These are phyloP conservation scores for Dastarcus helophoroides DNA, from an alignment of 2,888 invertebrate genomes.

Conservation along the genomic window DNA sequence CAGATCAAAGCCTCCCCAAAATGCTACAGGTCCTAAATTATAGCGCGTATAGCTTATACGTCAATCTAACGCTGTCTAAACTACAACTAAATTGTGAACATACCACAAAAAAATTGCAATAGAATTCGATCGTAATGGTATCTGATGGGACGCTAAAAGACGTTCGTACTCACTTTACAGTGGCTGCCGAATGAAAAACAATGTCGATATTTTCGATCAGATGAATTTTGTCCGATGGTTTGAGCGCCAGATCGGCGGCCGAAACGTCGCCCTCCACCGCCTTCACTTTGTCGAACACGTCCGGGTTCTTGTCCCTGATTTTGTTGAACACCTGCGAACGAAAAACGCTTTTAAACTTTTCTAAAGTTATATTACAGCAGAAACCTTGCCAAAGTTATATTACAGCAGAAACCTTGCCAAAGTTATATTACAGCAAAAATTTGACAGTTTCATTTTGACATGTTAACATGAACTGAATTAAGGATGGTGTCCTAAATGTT, in stretches of 20 bases:
- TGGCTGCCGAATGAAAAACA: conserved; percentile 93
- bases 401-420: no score
- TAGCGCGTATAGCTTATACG: no score
- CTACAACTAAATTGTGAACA: no score
- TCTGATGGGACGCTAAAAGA: neutral
- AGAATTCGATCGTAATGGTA: neutral
- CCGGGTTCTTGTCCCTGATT: conserved; percentile 51
- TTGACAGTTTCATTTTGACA: no score
- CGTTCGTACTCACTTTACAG: conserved; percentile 49
- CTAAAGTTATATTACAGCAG: no score
- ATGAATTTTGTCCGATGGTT: conserved; percentile 48
- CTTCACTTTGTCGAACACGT: conserved; percentile 53
- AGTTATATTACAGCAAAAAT: no score
- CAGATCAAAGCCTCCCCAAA: no score
- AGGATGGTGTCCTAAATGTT: no score
- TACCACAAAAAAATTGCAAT: neutral
- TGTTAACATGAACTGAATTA: no score
- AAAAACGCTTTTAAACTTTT: neutral
- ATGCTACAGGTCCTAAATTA: no score
- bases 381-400: no score
- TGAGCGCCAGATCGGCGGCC: conserved; percentile 57
- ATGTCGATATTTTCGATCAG: conserved; percentile 60
- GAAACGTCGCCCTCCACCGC: conserved; percentile 69
- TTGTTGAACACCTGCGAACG: conserved; percentile 54
- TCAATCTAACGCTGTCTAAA: no score